Percentiles rank a stretch among this genome's conserved stretches.
Conservation (phyloP, 2,888 invertebrate genomes). For the Noctua janthina region DNA sequence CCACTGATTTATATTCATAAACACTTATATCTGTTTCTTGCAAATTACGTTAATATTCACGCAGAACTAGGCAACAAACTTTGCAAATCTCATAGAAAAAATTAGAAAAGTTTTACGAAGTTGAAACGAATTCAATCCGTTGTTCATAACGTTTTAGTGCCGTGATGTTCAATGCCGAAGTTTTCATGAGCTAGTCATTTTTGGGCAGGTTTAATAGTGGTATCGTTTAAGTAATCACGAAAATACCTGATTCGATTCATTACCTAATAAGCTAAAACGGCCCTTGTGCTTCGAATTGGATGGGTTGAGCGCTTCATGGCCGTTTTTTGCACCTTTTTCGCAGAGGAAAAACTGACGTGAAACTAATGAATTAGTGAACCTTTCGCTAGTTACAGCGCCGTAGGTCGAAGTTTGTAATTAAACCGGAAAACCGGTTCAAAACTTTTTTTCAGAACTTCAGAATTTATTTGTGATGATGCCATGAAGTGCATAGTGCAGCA, state of each 20-base stretch:
- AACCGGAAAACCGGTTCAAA: constrained; percentile 9
- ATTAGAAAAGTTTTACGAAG: constrained; percentile 64
- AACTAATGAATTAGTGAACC: constrained; percentile 38
- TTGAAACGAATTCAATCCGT: constrained; percentile 61
- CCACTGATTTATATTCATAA: constrained; percentile 65
- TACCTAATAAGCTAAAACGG: constrained; percentile 73
- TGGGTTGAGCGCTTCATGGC: constrained; percentile 67
- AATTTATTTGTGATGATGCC: constrained; percentile 43
- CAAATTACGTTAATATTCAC: constrained; percentile 55
- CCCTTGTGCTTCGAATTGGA: constrained; percentile 69
- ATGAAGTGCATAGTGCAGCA: constrained; percentile 73
- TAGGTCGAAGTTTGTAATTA: constrained; percentile 33
- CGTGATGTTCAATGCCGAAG: constrained; percentile 58
- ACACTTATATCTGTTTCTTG: constrained; percentile 60
- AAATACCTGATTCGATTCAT: constrained; percentile 77
- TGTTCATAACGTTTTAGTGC: constrained; percentile 61
- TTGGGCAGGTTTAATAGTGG: constrained; percentile 58
- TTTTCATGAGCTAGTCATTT: constrained; percentile 65
- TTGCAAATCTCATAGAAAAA: constrained; percentile 57
- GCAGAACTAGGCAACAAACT: constrained; percentile 49
- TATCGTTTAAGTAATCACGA: constrained; percentile 73
- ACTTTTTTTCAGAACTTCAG: constrained; percentile 10
- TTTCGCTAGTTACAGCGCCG: constrained; percentile 20
- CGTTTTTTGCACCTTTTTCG: constrained; percentile 66
- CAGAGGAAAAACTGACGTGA: constrained; percentile 39